Conservation (phyloP, 2,113 vertebrate species). For the Syrmaticus mikado region DNA sequence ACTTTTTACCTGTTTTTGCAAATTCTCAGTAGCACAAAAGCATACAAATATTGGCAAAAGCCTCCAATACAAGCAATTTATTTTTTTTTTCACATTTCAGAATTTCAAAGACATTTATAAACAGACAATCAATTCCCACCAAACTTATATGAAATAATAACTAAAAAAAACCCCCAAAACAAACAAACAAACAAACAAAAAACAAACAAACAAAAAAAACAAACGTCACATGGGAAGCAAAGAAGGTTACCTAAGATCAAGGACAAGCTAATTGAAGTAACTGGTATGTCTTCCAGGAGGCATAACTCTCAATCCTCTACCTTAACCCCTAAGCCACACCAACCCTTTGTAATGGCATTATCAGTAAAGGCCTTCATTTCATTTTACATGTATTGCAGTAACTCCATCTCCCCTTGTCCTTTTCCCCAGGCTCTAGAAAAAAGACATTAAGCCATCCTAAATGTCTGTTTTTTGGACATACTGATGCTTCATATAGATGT, state of each 20-base stretch:
- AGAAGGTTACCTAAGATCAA: background rate
- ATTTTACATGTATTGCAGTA: background rate
- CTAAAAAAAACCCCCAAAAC: too few relatives aligned
- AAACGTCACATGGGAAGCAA: background rate
- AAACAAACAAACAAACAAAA: background rate
- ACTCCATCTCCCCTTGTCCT: background rate
- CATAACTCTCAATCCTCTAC: background rate
- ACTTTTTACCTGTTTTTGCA: conserved; percentile 5
- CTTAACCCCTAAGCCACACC: background rate
- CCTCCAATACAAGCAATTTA: background rate
- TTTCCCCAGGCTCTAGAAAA: background rate
- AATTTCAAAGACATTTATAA: background rate
- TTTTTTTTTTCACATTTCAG: background rate
- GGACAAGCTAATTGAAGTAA: background rate
- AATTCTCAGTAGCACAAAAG: background rate
- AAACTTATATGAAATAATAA: background rate
- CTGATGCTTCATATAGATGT: background rate
- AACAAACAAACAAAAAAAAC: background rate
- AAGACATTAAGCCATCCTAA: background rate
- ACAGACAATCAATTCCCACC: background rate
- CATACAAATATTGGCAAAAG: background rate
- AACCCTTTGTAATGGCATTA: accelerated
- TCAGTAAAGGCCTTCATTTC: background rate
- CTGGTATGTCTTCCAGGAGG: background rate
- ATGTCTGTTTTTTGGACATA: background rate